phyloP scores from a whole-genome alignment of 2,797 vertebrate species.

The Macropodus opercularis region DNA sequence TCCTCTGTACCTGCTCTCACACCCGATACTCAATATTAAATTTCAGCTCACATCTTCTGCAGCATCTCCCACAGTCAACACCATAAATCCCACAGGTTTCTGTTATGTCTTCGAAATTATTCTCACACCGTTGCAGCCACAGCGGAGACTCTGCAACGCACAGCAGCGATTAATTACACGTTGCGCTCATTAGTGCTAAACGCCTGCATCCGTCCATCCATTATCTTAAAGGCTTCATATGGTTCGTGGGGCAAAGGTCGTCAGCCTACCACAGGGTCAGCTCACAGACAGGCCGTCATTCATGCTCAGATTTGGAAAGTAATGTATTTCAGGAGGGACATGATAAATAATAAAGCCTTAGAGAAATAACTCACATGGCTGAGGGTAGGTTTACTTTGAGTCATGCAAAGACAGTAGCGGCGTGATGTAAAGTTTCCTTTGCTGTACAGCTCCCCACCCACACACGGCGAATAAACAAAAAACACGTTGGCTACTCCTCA shows the following conservation, averaged over 20 bases:
- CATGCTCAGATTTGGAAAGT: too few species aligned
- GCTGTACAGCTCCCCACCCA: too few species aligned
- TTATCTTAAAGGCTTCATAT: too few species aligned
- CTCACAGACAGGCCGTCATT: too few species aligned
- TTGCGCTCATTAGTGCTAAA: not conserved
- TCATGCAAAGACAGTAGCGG: not conserved
- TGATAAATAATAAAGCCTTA: too few species aligned
- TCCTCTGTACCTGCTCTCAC: constrained; percentile 20
- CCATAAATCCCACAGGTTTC: constrained; percentile 17
- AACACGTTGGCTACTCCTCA: constrained; percentile 5
- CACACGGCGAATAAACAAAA: constrained; percentile 23
- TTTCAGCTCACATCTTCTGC: constrained; percentile 23
- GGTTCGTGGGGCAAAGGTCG: too few species aligned
- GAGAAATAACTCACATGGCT: too few species aligned
- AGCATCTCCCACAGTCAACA: constrained; percentile 16
- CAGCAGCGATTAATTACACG: not conserved
- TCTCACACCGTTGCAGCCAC: constrained; percentile 10
- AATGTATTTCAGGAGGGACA: too few species aligned
- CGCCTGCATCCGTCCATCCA: too few species aligned
- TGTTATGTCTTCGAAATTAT: constrained; percentile 12
- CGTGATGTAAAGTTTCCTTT: not conserved
- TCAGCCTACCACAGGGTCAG: too few species aligned
- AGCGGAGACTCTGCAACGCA: not conserved
- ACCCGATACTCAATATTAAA: constrained; percentile 6
- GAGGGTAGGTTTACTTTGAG: not conserved